These are phyloP conservation scores for Mormyrus iriodes DNA, from an alignment of 2,113 vertebrate genomes.

Conservation along the genomic window DNA sequence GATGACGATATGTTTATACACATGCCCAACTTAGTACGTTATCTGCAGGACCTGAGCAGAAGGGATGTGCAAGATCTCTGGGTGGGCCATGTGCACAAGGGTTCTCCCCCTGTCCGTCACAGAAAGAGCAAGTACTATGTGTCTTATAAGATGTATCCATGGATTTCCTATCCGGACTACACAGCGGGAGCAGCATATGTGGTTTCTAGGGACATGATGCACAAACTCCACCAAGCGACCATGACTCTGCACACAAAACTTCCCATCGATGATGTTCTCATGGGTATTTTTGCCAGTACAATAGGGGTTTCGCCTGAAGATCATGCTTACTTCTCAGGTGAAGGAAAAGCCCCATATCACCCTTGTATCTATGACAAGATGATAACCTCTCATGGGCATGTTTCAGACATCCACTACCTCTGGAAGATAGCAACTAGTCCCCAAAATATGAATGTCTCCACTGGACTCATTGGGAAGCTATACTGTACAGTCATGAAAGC, in stretches of 20 bases:
- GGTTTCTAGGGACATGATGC: constrained; percentile 75
- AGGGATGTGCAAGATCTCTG: constrained; percentile 70
- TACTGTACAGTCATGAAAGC: constrained; percentile 78
- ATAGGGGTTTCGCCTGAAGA: constrained; percentile 75
- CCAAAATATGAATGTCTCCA: constrained; percentile 50
- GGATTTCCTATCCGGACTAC: constrained; percentile 87
- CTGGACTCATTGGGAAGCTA: constrained; percentile 61
- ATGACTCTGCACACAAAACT: constrained; percentile 75
- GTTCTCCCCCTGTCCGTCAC: constrained; percentile 72
- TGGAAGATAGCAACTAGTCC: constrained; percentile 74
- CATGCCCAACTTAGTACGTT: constrained; percentile 79
- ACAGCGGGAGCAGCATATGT: constrained; percentile 85
- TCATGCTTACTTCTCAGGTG: constrained; percentile 82
- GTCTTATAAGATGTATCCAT: constrained; percentile 78
- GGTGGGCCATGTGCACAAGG: constrained; percentile 82
- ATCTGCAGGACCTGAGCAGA: constrained; percentile 63
- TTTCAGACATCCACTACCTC: constrained; percentile 66
- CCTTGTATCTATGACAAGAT: constrained; percentile 87
- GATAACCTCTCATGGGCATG: constrained; percentile 88
- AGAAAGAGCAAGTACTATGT: constrained; percentile 84
- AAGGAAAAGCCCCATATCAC: constrained; percentile 79
- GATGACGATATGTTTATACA: constrained; percentile 94
- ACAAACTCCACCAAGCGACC: constrained; percentile 78
- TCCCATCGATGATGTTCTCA: constrained; percentile 93
- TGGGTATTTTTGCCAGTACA: constrained; percentile 87